Conservation (phyloP, 2,888 invertebrate genomes). For the Chironomus riparius region DNA sequence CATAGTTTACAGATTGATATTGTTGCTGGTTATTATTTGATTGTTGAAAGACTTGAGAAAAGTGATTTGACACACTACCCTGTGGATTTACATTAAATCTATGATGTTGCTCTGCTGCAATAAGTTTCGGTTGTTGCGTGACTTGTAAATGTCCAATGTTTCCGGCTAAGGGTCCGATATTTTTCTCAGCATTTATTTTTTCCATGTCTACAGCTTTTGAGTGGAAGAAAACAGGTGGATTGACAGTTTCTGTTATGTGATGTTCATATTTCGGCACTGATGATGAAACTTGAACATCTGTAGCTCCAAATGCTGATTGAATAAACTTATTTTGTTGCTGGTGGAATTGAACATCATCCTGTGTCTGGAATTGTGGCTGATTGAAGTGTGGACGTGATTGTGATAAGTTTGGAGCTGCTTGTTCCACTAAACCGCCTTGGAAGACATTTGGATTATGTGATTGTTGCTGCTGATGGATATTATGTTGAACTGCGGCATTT, state of each 20-base stretch:
- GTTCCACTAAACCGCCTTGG: conserved; percentile 29
- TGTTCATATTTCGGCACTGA: conserved; percentile 73
- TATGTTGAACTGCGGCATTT: conserved; percentile 8
- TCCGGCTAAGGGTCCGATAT: conserved; percentile 12
- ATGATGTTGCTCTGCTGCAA: conserved; percentile 28
- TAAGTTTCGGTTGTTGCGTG: conserved; percentile 30
- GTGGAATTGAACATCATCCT: conserved; percentile 30
- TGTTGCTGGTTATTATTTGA: conserved; percentile 33
- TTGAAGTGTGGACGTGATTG: neutral
- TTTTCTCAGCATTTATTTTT: conserved; percentile 30
- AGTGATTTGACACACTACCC: conserved; percentile 32
- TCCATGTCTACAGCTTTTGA: conserved; percentile 28
- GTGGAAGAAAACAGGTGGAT: conserved; percentile 29
- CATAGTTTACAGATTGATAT: neutral
- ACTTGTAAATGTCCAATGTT: conserved; percentile 29
- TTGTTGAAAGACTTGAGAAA: conserved; percentile 41
- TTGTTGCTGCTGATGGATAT: conserved; percentile 36
- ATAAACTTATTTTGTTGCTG: conserved; percentile 45
- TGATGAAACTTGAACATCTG: conserved; percentile 64
- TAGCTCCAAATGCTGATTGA: conserved; percentile 45
- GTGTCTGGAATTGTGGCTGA: neutral
- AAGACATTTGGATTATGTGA: conserved; percentile 30
- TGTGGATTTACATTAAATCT: conserved; percentile 32
- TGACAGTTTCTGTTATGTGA: conserved; percentile 54
- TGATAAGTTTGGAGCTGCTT: conserved; percentile 28